These are phyloP conservation scores for Ophonus ardosiacus DNA, from an alignment of 2,888 invertebrate genomes.

Conservation along the genomic window DNA sequence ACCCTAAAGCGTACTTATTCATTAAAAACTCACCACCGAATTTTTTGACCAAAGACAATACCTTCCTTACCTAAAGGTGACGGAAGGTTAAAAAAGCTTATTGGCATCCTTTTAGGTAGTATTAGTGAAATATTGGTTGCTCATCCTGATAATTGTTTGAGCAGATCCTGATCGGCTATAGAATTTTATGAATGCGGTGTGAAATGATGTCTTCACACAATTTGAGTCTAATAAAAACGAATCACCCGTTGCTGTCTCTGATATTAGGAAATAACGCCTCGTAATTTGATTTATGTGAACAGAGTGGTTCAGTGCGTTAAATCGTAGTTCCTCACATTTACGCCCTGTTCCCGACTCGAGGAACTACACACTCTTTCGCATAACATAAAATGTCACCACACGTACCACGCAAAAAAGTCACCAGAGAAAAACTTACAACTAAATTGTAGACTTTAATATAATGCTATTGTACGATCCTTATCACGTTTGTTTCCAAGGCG, in stretches of 20 bases:
- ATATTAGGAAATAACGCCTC: constrained; percentile 46
- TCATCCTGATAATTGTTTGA: not conserved
- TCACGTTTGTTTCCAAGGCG: too few relatives aligned
- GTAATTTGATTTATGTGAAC: constrained; percentile 43
- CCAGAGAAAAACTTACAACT: not conserved
- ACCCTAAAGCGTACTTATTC: too few relatives aligned
- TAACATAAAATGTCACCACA: constrained; percentile 39
- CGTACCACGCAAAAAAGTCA: not conserved
- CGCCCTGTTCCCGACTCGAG: not conserved
- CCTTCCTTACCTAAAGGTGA: too few relatives aligned
- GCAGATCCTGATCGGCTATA: constrained; percentile 4
- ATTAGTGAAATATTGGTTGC: too few relatives aligned
- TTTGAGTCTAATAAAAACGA: constrained; percentile 42
- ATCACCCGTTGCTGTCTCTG: constrained; percentile 29
- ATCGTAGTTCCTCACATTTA: constrained; percentile 46
- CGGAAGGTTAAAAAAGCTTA: too few relatives aligned
- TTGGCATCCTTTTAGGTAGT: too few relatives aligned
- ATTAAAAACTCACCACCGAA: too few relatives aligned
- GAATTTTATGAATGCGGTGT: constrained; percentile 21
- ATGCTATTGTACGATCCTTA: too few relatives aligned
- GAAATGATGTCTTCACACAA: constrained; percentile 36
- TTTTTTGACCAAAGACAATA: too few relatives aligned
- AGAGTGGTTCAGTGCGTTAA: constrained; percentile 48
- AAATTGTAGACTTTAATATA: not conserved
- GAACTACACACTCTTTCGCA: constrained; percentile 18